Evolutionary conservation across 1,140 invertebrate genomes (phyloP), one percentile per base, ranked within the genome.

Genomic region (Stratiolaelaps scimitus): DNA sequence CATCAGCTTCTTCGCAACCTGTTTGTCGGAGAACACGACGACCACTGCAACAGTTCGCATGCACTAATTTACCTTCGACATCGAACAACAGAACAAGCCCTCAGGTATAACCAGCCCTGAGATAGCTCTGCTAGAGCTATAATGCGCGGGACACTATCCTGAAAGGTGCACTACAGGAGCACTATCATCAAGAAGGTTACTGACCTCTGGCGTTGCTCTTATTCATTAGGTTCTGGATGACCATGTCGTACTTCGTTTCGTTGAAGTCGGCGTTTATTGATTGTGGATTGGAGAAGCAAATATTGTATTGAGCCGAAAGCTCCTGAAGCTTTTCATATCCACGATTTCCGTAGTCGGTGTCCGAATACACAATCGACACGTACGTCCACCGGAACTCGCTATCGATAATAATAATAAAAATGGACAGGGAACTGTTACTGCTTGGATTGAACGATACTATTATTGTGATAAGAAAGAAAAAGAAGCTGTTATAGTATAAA

Each of bases 281-380:
- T 60, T 74, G 71, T 15, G 73, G 71, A 64, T 40, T 69, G 17
- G 73, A 72, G 69, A 82, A 80, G 72, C 81, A 82, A 28, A 82
- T 75, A 19, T 76, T 76, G 71, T 80, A 80, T 4, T 65, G 26
- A 19, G 65, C 69, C 1, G 80, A 78, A 26, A 80, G 68, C 2
- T 74, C 73, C 7, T 71, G 69, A 30, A 83, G 70, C n/a, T 77
- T 78, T 67, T 81, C 78, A 66, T 78, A 81, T 0, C 81, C 81
- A 43, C 70, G 69, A 65, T 71, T 72, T 1, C 74, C 75, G 69
- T 81, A 81, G 64, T 81, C 78, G 5, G 78, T 79, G 68, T 82
- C 78, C 2, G 80, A 78, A 71, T 83, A 83, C 7, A 84, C 80
- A 0, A 81, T 73, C 1, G 79, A 80, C 15, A 80, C 80, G 71